A percentile compares a stretch with the other conserved stretches of the same genome.
phyloP scores from a whole-genome alignment of 2,797 vertebrate genomes.

The Clarias pachynema region DNA sequence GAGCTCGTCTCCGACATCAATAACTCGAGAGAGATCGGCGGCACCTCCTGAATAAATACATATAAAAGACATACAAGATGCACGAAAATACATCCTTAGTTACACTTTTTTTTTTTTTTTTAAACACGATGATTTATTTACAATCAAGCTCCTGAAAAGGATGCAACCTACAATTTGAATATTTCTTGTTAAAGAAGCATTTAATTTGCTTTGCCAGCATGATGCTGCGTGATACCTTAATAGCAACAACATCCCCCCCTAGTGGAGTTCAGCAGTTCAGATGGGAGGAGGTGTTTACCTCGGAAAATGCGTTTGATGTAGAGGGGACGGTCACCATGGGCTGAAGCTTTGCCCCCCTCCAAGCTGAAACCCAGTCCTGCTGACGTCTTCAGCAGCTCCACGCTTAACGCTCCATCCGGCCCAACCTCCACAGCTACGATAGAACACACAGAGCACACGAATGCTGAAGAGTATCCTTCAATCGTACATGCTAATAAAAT shows the following conservation, averaged over 20 bases:
- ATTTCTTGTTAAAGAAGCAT: neutral
- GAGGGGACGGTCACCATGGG: conserved; percentile 84
- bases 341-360: conserved; percentile 85
- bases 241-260: conserved; percentile 32
- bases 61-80: neutral
- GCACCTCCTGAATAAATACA: conserved; percentile 79
- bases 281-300: conserved; percentile 72
- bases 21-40: conserved; percentile 83
- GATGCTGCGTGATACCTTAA: neutral
- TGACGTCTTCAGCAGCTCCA: conserved; percentile 88
- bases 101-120: too few relatives aligned
- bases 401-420: conserved; percentile 73
- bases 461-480: neutral
- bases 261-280: conserved; percentile 14
- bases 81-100: neutral
- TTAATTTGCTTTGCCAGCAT: neutral
- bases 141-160: neutral
- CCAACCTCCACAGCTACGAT: conserved; percentile 69
- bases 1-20: conserved; percentile 89
- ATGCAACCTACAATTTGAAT: neutral
- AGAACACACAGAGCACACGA: neutral
- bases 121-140: neutral
- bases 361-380: conserved; percentile 90
- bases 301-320: conserved; percentile 87
- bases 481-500: neutral